Conservation (phyloP, 2,797 vertebrate species). For the Mus spretus region DNA sequence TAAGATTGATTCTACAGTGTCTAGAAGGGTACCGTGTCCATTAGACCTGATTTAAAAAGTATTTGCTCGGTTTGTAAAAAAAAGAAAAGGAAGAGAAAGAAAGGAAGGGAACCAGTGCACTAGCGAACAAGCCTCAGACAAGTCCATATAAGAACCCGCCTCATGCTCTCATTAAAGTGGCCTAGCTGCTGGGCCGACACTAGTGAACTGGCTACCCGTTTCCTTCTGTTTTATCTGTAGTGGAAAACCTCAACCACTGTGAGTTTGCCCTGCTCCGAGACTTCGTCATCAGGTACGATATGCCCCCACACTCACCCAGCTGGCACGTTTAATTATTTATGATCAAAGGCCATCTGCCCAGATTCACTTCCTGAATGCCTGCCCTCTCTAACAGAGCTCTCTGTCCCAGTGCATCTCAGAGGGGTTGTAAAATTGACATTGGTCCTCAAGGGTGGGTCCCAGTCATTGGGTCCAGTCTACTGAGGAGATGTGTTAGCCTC, state of each 20-base stretch:
- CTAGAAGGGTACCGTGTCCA: neutral
- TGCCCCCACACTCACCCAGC: neutral
- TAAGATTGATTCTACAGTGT: neutral
- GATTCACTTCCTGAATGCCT: neutral
- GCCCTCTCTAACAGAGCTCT: neutral
- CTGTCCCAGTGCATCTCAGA: neutral
- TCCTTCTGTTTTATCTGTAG: conserved; percentile 88
- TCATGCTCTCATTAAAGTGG: neutral
- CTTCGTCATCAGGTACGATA: conserved; percentile 97
- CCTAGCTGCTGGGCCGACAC: neutral
- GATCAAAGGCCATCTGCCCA: neutral
- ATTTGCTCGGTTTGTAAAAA: neutral
- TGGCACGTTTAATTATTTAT: conserved; percentile 13
- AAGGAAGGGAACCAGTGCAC: too few species aligned
- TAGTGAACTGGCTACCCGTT: neutral
- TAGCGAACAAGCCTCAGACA: neutral
- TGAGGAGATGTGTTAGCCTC: neutral
- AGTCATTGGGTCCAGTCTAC: neutral
- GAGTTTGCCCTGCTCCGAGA: conserved; percentile 98
- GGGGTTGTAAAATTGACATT: neutral
- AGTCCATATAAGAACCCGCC: neutral
- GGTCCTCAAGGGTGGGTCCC: neutral
- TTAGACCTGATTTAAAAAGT: neutral
- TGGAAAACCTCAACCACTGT: conserved; percentile 98
- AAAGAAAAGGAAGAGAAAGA: neutral